A percentile compares a stretch with the other conserved stretches of the same genome.
These are phyloP conservation scores for Aselliscus stoliczkanus DNA, from an alignment of 2,797 vertebrate genomes.

Conservation along the genomic window DNA sequence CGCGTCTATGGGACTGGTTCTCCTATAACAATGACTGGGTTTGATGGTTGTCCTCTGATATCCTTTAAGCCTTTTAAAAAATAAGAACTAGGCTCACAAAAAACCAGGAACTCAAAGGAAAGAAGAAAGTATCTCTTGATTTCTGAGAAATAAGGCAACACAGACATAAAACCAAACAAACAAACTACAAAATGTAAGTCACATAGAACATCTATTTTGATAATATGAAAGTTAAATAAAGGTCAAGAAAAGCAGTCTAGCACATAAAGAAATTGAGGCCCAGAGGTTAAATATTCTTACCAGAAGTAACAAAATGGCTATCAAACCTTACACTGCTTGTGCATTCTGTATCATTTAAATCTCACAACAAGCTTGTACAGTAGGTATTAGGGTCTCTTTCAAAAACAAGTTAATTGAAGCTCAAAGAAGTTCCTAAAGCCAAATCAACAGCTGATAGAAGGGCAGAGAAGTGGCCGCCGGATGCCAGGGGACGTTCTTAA, in stretches of 20 bases:
- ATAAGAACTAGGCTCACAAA: not conserved
- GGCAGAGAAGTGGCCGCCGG: not conserved
- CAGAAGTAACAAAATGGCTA: not conserved
- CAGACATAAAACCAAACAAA: not conserved
- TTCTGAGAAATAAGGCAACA: not conserved
- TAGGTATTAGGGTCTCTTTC: not conserved
- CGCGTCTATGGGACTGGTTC: not conserved
- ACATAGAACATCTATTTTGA: not conserved
- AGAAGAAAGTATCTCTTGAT: not conserved
- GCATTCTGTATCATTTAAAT: not conserved
- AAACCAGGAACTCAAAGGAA: not conserved
- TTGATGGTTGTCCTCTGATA: not conserved
- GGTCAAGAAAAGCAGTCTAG: not conserved
- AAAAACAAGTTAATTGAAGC: slow-evolving; percentile 4
- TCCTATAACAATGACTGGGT: not conserved
- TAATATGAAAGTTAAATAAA: not conserved
- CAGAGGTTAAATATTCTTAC: not conserved
- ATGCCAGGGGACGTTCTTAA: not conserved
- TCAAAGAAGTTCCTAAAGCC: not conserved
- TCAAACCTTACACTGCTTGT: not conserved
- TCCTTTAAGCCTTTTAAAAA: not conserved
- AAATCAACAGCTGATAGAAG: not conserved
- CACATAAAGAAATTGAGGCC: not conserved
- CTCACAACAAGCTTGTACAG: not conserved
- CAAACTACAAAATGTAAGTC: not conserved